Percentiles rank a stretch among this genome's conserved stretches.
These are phyloP conservation scores for Scopus umbretta DNA, from an alignment of 2,113 vertebrate species.

Conservation along the genomic window DNA sequence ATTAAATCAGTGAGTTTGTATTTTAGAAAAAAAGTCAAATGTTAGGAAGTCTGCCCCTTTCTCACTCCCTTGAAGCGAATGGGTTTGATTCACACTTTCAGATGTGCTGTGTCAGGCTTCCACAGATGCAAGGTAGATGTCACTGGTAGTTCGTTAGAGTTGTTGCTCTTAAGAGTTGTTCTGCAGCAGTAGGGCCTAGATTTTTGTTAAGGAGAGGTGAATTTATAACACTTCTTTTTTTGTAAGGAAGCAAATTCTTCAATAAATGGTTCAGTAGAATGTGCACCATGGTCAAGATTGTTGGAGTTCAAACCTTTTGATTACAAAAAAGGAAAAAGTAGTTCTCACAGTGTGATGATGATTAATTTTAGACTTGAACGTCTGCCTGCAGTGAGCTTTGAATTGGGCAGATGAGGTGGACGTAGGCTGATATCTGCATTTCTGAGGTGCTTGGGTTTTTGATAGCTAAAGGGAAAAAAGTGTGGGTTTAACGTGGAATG, in stretches of 20 bases:
- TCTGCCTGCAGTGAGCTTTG: background rate
- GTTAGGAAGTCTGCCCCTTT: background rate
- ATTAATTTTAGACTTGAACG: background rate
- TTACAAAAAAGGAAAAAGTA: background rate
- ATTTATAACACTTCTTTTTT: background rate
- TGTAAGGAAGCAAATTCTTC: background rate
- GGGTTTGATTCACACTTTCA: background rate
- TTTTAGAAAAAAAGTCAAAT: background rate
- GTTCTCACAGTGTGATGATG: background rate
- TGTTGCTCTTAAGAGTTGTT: background rate
- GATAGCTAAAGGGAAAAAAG: background rate
- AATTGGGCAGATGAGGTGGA: background rate
- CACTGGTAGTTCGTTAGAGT: background rate
- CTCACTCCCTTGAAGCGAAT: background rate
- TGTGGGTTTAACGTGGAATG: background rate
- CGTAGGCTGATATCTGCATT: background rate
- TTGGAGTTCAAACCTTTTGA: background rate
- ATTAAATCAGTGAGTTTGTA: fast-evolving
- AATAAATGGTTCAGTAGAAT: background rate
- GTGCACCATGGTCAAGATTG: background rate
- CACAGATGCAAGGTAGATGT: background rate
- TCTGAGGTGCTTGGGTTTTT: background rate
- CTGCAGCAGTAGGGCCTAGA: background rate
- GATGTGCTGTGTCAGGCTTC: background rate
- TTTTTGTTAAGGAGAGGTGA: background rate